These are phyloP conservation scores for Gastracanthus pulcherrimus DNA, from an alignment of 2,888 invertebrate genomes.

Conservation along the genomic window DNA sequence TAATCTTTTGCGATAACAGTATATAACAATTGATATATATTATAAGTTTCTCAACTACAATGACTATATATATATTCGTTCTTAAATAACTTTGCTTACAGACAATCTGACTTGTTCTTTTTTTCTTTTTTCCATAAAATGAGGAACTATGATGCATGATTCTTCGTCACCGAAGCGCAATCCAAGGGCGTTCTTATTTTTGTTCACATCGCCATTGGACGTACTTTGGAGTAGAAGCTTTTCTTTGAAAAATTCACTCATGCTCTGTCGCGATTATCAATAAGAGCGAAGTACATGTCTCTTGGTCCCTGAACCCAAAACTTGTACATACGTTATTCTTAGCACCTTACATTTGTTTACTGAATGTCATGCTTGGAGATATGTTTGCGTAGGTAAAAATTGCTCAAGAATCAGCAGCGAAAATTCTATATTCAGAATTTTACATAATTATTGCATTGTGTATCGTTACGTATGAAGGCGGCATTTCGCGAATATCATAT, in stretches of 20 bases:
- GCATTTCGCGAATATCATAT: background rate
- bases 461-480: background rate
- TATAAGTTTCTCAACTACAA: constrained; percentile 2
- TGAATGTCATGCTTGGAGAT: constrained; percentile 30
- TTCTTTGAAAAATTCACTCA: background rate
- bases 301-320: constrained; percentile 71
- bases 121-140: constrained; percentile 35
- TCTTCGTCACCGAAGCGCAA: background rate
- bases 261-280: background rate
- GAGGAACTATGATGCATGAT: constrained; percentile 43
- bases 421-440: background rate
- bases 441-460: background rate
- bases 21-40: constrained; percentile 26
- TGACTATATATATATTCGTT: background rate
- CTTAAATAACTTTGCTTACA: background rate
- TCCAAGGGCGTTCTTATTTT: background rate
- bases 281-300: constrained; percentile 32
- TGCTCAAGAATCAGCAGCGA: background rate
- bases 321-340: constrained; percentile 61
- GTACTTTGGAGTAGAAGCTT: constrained; percentile 12
- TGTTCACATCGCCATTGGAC: background rate
- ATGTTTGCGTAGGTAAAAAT: constrained; percentile 17
- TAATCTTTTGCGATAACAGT: constrained; percentile 39
- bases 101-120: background rate
- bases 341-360: constrained; percentile 59